Evolutionary conservation across 1,140 invertebrate genomes (phyloP), one percentile per base, ranked within the genome.

Genomic region (Ridgeia piscesae): DNA sequence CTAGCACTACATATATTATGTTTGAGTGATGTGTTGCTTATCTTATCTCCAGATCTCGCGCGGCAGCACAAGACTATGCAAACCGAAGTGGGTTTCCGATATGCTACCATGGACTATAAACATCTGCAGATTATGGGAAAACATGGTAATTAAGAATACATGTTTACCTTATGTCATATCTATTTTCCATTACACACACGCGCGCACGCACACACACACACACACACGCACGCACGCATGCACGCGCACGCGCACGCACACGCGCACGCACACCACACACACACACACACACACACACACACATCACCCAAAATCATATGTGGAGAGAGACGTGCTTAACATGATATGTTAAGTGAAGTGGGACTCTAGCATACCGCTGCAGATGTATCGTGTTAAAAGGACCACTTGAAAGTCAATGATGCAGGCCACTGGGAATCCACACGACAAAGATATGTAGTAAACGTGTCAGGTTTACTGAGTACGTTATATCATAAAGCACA

Each of bases 1-100:
- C 42, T 21, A 27, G 58, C 4, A 17, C 58, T 27, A 21, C 27
- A 21, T 31, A 77, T 77, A 21, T 17, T 4, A 21, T 27, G 58
- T 31, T 77, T 31, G 27, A 27, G 8, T 17, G 27, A 21, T 27
- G 58, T 31, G 58, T 77, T 31, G 27, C 58, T 77, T 34, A 21
- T 34, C 31, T 14, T 27, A 8, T 35, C 17, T 93, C 17, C 91
- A 94, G 95, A 95, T 93, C 95, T 95, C 94, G 94, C 95, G 0
- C 92, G 95, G 33, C 95, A 95, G 94, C 95, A 95, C 93, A 95
- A 95, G 92, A 95, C 95, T 0, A 95, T 95, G 95, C 95, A 95
- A 93, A 94, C 94, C 35, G 94, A 95, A 92, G 94, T 95, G 94
- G 93, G 94, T 21, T 92, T 94, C 33, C 91, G 94, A 33, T 94